A percentile compares a stretch with the other conserved stretches of the same genome.
phyloP scores from a whole-genome alignment of 2,797 vertebrate genomes.

The Astyanax mexicanus region DNA sequence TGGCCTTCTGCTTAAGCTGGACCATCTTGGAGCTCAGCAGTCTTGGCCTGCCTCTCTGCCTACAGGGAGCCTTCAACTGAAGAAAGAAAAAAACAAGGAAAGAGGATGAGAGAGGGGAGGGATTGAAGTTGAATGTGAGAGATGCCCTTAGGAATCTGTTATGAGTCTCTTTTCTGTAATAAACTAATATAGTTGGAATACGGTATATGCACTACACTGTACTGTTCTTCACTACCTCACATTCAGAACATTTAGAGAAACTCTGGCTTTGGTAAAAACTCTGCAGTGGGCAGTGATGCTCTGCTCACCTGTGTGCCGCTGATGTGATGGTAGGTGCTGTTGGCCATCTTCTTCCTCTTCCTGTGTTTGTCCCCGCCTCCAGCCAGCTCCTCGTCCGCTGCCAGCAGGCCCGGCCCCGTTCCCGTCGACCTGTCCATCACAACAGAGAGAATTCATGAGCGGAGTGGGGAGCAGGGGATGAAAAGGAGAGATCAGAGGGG shows the following conservation, averaged over 20 bases:
- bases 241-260: background rate
- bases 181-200: background rate
- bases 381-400: slow-evolving; percentile 70
- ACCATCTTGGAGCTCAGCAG: slow-evolving; percentile 81
- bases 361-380: slow-evolving; percentile 77
- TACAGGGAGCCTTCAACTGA: slow-evolving; percentile 84
- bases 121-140: background rate
- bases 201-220: background rate
- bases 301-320: slow-evolving; percentile 77
- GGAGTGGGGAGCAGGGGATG: slow-evolving; percentile 57
- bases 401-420: slow-evolving; percentile 83
- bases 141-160: background rate
- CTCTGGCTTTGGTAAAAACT: background rate
- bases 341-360: slow-evolving; percentile 86
- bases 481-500: slow-evolving; percentile 62
- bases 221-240: background rate
- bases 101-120: slow-evolving; percentile 8
- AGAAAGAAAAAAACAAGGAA: slow-evolving; percentile 12
- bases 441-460: slow-evolving; percentile 63
- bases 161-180: slow-evolving; percentile 1
- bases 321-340: slow-evolving; percentile 75
- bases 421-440: slow-evolving; percentile 77
- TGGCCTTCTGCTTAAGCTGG: slow-evolving; percentile 89
- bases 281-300: background rate
- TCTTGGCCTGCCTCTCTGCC: slow-evolving; percentile 76